phyloP scores from a whole-genome alignment of 2,113 vertebrate genomes.

The Balaeniceps rex region DNA sequence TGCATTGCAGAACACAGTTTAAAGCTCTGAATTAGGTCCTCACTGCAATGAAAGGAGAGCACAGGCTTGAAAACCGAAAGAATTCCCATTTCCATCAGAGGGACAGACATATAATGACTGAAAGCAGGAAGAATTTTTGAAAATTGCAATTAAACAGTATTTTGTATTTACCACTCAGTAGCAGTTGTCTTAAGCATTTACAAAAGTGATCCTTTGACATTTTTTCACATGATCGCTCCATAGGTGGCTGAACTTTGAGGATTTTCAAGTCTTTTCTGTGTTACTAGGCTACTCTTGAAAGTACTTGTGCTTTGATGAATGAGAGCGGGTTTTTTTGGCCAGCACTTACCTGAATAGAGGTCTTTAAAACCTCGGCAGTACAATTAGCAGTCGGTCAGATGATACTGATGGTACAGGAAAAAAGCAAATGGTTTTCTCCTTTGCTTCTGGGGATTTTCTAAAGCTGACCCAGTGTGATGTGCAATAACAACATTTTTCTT shows the following conservation, averaged over 20 bases:
- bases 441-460: constrained; percentile 43
- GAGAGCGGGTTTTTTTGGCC: not conserved
- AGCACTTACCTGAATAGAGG: constrained; percentile 55
- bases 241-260: constrained; percentile 71
- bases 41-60: constrained; percentile 72
- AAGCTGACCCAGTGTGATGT: constrained; percentile 26
- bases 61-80: constrained; percentile 71
- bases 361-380: constrained; percentile 46
- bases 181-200: constrained; percentile 69
- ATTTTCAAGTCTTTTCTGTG: constrained; percentile 70
- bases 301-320: constrained; percentile 58
- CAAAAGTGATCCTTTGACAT: constrained; percentile 65
- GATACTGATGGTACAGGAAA: constrained; percentile 40
- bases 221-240: constrained; percentile 62
- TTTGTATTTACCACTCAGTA: constrained; percentile 67
- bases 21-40: constrained; percentile 75
- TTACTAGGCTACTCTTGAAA: constrained; percentile 73
- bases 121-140: constrained; percentile 72
- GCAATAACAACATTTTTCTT: constrained; percentile 47
- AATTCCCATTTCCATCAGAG: constrained; percentile 67
- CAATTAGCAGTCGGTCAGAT: constrained; percentile 48
- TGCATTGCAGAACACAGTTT: constrained; percentile 85
- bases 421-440: constrained; percentile 11
- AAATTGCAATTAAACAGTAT: constrained; percentile 75
- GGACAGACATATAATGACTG: constrained; percentile 72